A percentile compares a stretch with the other conserved stretches of the same genome.
phyloP scores from a whole-genome alignment of 2,888 invertebrate species.

The Sinopyrophorus schimmeli region DNA sequence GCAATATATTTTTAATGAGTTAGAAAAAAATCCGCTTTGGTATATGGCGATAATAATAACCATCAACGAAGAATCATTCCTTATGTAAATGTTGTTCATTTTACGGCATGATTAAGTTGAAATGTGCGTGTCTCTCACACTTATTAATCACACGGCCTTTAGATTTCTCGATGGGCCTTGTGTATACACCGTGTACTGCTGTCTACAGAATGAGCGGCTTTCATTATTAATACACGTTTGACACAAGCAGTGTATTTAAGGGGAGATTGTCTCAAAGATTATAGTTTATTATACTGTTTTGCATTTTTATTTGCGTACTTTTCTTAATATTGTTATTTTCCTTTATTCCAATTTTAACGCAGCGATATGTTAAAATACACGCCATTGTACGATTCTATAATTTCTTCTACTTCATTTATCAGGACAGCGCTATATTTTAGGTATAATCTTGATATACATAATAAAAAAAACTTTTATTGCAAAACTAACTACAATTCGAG shows the following conservation, averaged over 20 bases:
- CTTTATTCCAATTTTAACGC: constrained; percentile 19
- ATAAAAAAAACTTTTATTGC: too few relatives aligned
- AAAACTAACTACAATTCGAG: too few relatives aligned
- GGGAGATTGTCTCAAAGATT: constrained; percentile 49
- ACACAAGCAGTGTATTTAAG: constrained; percentile 49
- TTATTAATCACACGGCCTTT: constrained; percentile 51
- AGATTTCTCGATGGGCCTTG: constrained; percentile 31
- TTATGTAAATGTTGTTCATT: constrained; percentile 52
- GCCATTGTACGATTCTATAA: too few relatives aligned
- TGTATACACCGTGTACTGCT: constrained; percentile 35
- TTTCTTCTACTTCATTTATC: too few relatives aligned
- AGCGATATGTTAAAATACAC: constrained; percentile 6
- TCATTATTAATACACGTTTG: constrained; percentile 47
- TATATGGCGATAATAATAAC: constrained; percentile 43
- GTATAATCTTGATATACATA: too few relatives aligned
- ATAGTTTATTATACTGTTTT: constrained; percentile 49
- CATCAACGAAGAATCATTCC: constrained; percentile 50
- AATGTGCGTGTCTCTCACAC: constrained; percentile 55
- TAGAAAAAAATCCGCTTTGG: constrained; percentile 26
- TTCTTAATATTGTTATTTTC: constrained; percentile 29
- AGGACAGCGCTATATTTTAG: too few relatives aligned
- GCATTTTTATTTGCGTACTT: constrained; percentile 50
- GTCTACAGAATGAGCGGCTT: constrained; percentile 37
- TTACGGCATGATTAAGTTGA: constrained; percentile 52
- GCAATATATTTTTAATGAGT: constrained; percentile 23